A percentile compares a stretch with the other conserved stretches of the same genome.
Evolutionary conservation across 2,888 invertebrate species (phyloP).

Genomic region (Drosophila austrosaltans): DNA sequence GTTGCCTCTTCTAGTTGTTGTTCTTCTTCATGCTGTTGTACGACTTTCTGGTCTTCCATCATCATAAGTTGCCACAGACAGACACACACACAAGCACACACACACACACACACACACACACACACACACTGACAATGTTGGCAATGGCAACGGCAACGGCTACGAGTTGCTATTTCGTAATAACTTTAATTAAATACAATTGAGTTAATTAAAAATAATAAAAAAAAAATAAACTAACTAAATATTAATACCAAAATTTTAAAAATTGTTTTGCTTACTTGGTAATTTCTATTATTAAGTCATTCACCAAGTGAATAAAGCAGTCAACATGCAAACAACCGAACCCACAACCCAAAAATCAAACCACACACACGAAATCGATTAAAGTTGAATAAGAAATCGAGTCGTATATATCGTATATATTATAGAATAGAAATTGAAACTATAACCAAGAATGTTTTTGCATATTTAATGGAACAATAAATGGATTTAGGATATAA

Average conservation of each 20-base stretch:
- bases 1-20: slow-evolving; percentile 22
- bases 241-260: neutral
- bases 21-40: neutral
- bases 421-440: neutral
- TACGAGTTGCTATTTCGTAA: slow-evolving; percentile 19
- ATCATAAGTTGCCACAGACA: slow-evolving; percentile 23
- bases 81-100: neutral
- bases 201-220: slow-evolving; percentile 28
- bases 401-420: neutral
- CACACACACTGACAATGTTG: neutral
- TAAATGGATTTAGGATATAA: no score
- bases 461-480: no score
- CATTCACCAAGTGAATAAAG: neutral
- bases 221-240: neutral
- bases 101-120: neutral
- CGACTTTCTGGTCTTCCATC: slow-evolving; percentile 8
- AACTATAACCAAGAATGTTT: no score
- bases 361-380: neutral
- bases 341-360: no score
- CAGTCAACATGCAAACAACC: neutral
- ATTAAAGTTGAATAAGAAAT: neutral
- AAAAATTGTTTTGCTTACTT: neutral
- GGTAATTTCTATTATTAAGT: neutral
- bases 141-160: no score
- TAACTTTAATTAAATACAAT: slow-evolving; percentile 48